Evolutionary conservation across 2,113 vertebrate genomes (phyloP), one percentile per base, ranked within the genome.

Genomic region (Eulacestoma nigropectus): DNA sequence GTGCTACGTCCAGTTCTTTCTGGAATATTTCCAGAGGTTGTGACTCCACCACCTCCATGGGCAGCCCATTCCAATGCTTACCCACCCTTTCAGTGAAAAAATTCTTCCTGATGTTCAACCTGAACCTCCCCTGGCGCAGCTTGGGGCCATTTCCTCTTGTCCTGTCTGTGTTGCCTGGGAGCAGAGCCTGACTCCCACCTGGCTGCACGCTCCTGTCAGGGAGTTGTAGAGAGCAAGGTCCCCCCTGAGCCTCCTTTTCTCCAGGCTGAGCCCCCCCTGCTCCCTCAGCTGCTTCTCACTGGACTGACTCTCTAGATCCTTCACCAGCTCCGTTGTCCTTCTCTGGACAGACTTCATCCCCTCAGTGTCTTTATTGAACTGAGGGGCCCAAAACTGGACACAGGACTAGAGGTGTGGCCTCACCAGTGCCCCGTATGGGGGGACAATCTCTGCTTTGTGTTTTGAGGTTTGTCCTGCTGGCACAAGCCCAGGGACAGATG

Each of bases 101-200:
- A 30, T 9, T 35, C 25, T 17, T 65, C 37, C 27, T 39, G 37
- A 39, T 39, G 27, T 65, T 73, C 46, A n/a, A 4, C 53, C 62
- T 60, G 39, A 75, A 32, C n/a, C 26, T 82, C 53, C 39, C 33
- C 11, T 75, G 25, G 16, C 6, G 7, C 23, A 41, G 33, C 33
- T 60, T 68, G 63, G 13, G 25, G 13, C 30, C 39, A 6, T 39
- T 60, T 82, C 39, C 16, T 39, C 37, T 50, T 75, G 21, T 60
- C 17, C 53, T 68, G 14, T 35, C 0, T 0, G 29, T 67, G 55
- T 53, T 53, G 5, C 29, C 11, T 30, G n/a, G n/a, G 53, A 30
- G 47, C n/a, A 60, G 29, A 68, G 16, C n/a, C 46, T 0, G 0
- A 11, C 25, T 26, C n/a, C 16, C n/a, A 12, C 7, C 77, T 50